phyloP scores from a whole-genome alignment of 2,888 invertebrate genomes.

The Cataglyphis altisquamis region DNA sequence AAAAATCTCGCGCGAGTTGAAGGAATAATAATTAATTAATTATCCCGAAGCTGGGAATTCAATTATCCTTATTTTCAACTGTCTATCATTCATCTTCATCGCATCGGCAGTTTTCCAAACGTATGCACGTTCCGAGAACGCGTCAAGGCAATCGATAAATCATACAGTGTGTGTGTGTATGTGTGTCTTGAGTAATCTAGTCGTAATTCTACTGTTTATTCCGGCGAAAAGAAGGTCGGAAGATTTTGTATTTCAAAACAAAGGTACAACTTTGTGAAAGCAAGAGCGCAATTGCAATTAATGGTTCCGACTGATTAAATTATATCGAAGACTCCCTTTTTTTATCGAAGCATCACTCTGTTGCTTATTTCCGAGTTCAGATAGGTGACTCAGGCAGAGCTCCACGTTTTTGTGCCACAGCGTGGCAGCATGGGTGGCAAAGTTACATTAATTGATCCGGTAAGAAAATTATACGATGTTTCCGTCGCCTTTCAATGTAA shows the following conservation, averaged over 20 bases:
- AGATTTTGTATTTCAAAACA: slow-evolving; percentile 25
- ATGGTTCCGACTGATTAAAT: slow-evolving; percentile 7
- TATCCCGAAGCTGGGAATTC: slow-evolving; percentile 21
- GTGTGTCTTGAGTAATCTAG: slow-evolving; percentile 34
- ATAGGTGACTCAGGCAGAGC: background rate
- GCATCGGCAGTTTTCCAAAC: slow-evolving; percentile 39
- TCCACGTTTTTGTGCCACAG: slow-evolving; percentile 41
- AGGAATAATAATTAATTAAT: slow-evolving; percentile 20
- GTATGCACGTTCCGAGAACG: slow-evolving; percentile 32
- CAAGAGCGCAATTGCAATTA: slow-evolving; percentile 32
- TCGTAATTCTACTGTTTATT: slow-evolving; percentile 46
- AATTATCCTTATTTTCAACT: slow-evolving; percentile 45
- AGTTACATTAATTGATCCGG: slow-evolving; percentile 55
- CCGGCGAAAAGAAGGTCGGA: slow-evolving; percentile 34
- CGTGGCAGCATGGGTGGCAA: slow-evolving; percentile 51
- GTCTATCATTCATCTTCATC: slow-evolving; percentile 38
- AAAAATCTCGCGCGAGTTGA: background rate
- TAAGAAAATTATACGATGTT: slow-evolving; percentile 58
- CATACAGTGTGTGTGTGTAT: background rate
- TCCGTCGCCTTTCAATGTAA: slow-evolving; percentile 55
- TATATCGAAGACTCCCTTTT: slow-evolving; percentile 37
- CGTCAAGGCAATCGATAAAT: slow-evolving; percentile 54
- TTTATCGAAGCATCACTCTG: slow-evolving; percentile 6
- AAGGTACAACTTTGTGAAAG: background rate
- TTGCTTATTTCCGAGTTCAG: slow-evolving; percentile 16